Evolutionary conservation across 2,113 vertebrate genomes (phyloP).

Genomic region (Rhineura floridana): DNA sequence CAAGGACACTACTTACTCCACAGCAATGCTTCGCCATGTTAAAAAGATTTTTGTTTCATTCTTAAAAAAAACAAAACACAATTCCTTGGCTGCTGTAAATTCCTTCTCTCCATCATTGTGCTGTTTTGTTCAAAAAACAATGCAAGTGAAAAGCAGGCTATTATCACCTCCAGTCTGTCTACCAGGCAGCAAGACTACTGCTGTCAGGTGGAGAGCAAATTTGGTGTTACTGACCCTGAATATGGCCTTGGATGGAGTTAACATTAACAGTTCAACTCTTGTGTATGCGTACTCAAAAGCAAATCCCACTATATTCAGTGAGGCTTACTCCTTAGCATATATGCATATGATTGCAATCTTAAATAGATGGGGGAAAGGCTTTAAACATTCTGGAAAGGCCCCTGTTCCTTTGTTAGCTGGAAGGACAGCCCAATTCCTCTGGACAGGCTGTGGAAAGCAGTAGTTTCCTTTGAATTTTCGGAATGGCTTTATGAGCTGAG

Average conservation of each 20-base stretch:
- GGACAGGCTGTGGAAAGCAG: neutral
- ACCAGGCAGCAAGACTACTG: neutral
- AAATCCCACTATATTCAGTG: neutral
- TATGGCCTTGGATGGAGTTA: neutral
- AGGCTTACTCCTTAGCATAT: neutral
- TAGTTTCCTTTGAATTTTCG: constrained; percentile 11
- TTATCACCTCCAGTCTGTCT: neutral
- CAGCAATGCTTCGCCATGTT: neutral
- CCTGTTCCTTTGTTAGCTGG: neutral
- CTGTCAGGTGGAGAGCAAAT: neutral
- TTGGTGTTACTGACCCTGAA: neutral
- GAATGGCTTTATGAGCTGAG: neutral
- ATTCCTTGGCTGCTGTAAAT: neutral
- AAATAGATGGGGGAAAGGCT: neutral
- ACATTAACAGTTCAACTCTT: neutral
- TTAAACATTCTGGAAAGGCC: neutral
- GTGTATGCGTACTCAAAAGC: neutral
- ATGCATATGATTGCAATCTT: neutral
- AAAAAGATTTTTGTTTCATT: neutral
- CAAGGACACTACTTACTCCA: too few relatives aligned
- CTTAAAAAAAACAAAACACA: neutral
- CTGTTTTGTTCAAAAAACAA: neutral
- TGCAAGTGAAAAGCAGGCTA: neutral
- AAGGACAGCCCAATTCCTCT: neutral
- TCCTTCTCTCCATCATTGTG: neutral